These are phyloP conservation scores for Drosophila pallidifrons DNA, from an alignment of 1,140 invertebrate species.

Conservation along the genomic window DNA sequence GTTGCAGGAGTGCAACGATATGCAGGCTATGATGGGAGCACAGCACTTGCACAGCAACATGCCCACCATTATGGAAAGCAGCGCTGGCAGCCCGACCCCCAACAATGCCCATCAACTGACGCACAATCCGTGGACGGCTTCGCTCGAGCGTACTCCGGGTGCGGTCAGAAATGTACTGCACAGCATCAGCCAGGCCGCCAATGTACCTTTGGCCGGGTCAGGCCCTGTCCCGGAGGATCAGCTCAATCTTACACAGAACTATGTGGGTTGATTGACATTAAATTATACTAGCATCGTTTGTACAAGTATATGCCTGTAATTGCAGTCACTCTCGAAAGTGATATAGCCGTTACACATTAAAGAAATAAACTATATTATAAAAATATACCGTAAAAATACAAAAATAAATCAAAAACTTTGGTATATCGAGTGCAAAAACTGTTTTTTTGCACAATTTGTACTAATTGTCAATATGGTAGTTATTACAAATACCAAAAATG, in stretches of 20 bases:
- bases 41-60: conserved; percentile 64
- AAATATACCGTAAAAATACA: no score
- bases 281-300: conserved; percentile 1
- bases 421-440: no score
- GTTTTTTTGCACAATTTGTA: no score
- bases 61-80: conserved; percentile 83
- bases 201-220: neutral
- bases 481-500: no score
- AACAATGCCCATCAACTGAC: conserved; percentile 57
- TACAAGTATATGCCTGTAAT: neutral
- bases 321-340: no score
- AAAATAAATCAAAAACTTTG: no score
- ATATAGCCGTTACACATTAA: neutral
- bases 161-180: conserved; percentile 62
- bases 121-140: conserved; percentile 58
- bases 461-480: no score
- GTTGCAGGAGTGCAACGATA: conserved; percentile 59
- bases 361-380: neutral
- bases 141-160: conserved; percentile 61
- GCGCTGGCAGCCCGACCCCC: conserved; percentile 37
- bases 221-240: conserved; percentile 64
- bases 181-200: conserved; percentile 38
- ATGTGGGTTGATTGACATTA: conserved; percentile 53
- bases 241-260: conserved; percentile 76
- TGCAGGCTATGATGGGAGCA: conserved; percentile 22